These are phyloP conservation scores for Diarsia dahlii DNA, from an alignment of 2,888 invertebrate species.

Conservation along the genomic window DNA sequence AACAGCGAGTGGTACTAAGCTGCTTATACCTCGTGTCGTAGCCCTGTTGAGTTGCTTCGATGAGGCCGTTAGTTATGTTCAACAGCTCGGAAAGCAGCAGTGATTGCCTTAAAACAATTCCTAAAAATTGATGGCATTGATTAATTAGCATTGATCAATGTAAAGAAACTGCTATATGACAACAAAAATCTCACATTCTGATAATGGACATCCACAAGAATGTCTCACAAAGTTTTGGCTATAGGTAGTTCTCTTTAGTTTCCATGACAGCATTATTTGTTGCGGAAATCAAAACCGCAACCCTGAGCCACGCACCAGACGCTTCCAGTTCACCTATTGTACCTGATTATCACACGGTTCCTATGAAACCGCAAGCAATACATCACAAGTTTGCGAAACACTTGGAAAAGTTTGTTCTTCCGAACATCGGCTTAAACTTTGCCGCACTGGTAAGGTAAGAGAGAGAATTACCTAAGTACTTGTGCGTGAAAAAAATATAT, in stretches of 20 bases:
- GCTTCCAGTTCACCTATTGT: background rate
- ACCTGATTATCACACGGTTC: background rate
- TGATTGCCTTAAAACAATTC: background rate
- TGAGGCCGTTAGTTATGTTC: background rate
- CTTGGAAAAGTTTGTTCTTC: background rate
- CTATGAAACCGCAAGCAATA: background rate
- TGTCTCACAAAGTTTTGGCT: background rate
- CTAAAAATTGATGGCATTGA: background rate
- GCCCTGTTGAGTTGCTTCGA: too few relatives aligned
- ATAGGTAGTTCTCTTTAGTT: background rate
- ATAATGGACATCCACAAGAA: background rate
- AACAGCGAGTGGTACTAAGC: too few relatives aligned
- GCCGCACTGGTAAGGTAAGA: background rate
- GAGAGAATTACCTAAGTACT: background rate
- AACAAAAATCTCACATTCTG: background rate
- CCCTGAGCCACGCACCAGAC: background rate
- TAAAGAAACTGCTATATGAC: background rate
- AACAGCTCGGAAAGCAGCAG: background rate
- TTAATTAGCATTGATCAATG: background rate
- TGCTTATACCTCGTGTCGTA: background rate
- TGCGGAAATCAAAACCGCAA: conserved; percentile 1
- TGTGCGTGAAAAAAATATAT: background rate
- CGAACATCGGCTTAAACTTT: background rate
- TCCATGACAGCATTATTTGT: conserved; percentile 1
- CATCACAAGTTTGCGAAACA: background rate